These are phyloP conservation scores for Phoebastria nigripes DNA, from an alignment of 2,797 vertebrate genomes.

Conservation along the genomic window DNA sequence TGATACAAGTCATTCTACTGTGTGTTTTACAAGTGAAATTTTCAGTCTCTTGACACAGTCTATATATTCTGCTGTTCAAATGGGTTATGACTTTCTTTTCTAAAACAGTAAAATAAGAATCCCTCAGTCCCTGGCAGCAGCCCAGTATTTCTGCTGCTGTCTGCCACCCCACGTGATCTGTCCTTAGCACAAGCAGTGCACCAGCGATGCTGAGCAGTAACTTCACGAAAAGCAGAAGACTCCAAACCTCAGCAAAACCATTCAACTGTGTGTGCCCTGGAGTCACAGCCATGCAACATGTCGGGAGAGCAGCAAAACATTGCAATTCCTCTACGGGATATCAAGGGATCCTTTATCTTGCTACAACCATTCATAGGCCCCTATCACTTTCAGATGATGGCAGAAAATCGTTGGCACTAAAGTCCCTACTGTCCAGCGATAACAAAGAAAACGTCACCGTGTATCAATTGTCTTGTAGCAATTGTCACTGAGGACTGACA, in stretches of 20 bases:
- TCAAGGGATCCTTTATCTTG: slow-evolving; percentile 68
- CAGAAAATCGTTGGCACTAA: slow-evolving; percentile 77
- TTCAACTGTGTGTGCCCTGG: not conserved
- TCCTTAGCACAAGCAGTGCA: not conserved
- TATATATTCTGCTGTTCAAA: not conserved
- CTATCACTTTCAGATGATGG: slow-evolving; percentile 72
- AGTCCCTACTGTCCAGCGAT: slow-evolving; percentile 63
- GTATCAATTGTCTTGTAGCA: slow-evolving; percentile 58
- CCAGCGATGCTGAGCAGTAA: not conserved
- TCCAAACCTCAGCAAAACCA: slow-evolving; percentile 41
- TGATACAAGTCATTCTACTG: not conserved
- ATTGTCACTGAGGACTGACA: slow-evolving; percentile 53
- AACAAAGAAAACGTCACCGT: slow-evolving; percentile 69
- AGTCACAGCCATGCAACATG: slow-evolving; percentile 19
- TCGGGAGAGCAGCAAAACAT: slow-evolving; percentile 33
- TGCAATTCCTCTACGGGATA: slow-evolving; percentile 18
- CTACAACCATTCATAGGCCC: slow-evolving; percentile 52
- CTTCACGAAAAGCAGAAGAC: not conserved
- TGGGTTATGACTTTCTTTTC: not conserved
- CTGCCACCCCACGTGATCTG: not conserved
- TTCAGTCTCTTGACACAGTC: not conserved
- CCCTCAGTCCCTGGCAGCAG: not conserved
- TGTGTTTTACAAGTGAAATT: slow-evolving; percentile 5
- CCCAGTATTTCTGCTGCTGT: not conserved
- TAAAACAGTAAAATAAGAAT: not conserved